These are phyloP conservation scores for Drosophila tropicalis DNA, from an alignment of 1,140 invertebrate species.

Conservation along the genomic window DNA sequence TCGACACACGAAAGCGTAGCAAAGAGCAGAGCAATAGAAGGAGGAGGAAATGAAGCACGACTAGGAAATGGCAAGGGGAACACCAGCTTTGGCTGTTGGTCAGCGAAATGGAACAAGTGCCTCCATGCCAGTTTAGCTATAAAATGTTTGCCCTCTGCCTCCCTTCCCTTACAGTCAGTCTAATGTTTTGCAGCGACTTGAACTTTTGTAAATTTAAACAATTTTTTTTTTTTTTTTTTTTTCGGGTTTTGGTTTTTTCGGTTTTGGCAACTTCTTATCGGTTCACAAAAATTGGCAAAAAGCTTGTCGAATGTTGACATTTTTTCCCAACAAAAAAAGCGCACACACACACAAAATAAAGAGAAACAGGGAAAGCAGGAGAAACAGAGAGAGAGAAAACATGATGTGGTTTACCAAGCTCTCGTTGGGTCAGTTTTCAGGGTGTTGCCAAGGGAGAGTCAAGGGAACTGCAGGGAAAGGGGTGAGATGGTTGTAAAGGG, in stretches of 20 bases:
- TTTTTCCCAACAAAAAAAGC: slow-evolving; percentile 46
- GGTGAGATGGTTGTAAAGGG: background rate
- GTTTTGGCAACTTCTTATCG: slow-evolving; percentile 29
- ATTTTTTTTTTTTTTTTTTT: slow-evolving; percentile 19
- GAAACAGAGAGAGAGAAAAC: background rate
- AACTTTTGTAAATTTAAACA: slow-evolving; percentile 51
- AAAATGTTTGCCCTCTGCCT: slow-evolving; percentile 32
- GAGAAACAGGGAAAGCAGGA: background rate
- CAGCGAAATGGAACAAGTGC: slow-evolving; percentile 58
- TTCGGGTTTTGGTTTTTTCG: slow-evolving; percentile 65
- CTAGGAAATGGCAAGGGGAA: too few relatives aligned
- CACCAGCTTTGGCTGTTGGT: slow-evolving; percentile 21
- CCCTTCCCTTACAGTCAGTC: background rate
- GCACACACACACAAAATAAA: background rate
- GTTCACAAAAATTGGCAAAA: slow-evolving; percentile 59
- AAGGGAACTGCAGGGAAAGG: slow-evolving; percentile 13
- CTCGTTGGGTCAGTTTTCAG: background rate
- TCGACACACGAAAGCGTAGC: slow-evolving; percentile 18
- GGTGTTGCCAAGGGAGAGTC: slow-evolving; percentile 3
- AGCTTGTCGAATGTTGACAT: slow-evolving; percentile 75
- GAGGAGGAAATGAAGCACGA: too few relatives aligned
- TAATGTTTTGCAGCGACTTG: slow-evolving; percentile 51
- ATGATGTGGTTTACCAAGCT: slow-evolving; percentile 14
- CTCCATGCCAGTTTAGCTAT: slow-evolving; percentile 29
- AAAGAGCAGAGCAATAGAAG: background rate